Evolutionary conservation across 2,888 invertebrate species (phyloP).

Genomic region (Podotricha telesiphe): DNA sequence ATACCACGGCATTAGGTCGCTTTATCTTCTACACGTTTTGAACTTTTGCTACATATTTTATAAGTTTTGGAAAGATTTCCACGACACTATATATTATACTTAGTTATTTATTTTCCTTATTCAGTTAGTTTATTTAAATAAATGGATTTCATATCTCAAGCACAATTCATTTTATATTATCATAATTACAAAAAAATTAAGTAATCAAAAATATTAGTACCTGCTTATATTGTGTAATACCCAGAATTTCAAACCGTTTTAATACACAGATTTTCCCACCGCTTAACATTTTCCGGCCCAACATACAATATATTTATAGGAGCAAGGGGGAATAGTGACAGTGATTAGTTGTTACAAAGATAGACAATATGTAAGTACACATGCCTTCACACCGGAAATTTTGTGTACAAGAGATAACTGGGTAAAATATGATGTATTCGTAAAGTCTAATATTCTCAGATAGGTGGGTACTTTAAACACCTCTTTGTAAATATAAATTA

Average conservation of each 20-base stretch:
- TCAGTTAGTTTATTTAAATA: no score
- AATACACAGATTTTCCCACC: conserved; percentile 3
- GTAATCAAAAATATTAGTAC: no score
- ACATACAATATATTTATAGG: background rate
- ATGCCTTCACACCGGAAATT: background rate
- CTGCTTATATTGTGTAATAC: no score
- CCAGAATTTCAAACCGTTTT: no score
- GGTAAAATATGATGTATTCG: background rate
- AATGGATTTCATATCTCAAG: background rate
- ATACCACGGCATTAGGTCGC: background rate
- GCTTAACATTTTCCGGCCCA: conserved; percentile 2
- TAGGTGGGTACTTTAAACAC: no score
- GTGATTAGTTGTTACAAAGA: background rate
- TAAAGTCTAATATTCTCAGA: no score
- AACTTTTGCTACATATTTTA: conserved; percentile 1
- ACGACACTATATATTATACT: background rate
- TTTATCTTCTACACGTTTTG: conserved; percentile 10
- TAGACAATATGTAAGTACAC: background rate
- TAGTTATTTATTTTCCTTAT: no score
- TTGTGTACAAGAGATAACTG: background rate
- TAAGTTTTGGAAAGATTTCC: background rate
- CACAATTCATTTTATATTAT: background rate
- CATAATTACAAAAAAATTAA: no score
- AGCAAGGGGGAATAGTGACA: background rate
- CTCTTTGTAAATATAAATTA: no score